Evolutionary conservation across 2,888 invertebrate genomes (phyloP), one percentile per base, ranked within the genome.

Genomic region (Chrysopilus asiliformis): DNA sequence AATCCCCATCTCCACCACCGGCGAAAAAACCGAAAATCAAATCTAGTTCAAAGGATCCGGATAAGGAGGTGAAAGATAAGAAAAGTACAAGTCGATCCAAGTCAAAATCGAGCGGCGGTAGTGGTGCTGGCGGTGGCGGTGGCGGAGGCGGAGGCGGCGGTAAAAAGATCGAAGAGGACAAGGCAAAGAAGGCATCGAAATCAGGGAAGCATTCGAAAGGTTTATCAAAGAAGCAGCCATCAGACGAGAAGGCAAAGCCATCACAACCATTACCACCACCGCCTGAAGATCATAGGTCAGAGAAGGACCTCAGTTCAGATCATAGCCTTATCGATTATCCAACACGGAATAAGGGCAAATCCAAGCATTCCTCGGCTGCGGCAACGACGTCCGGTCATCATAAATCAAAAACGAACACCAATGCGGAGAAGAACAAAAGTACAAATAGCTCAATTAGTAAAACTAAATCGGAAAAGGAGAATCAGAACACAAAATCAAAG

Each of bases 391-490:
- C 9, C 19, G 10, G 13, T 16, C 12, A 20, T n/a, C 33, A 18
- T 35, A 38, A 34, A 39, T 16, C 34, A 34, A 34, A 4, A 10
- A 29, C 4, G 12, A 10, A 2, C n/a, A 10, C 9, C 12, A 31
- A n/a, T 10, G 26, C 12, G 14, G 14, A 26, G 26, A 26, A 10
- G 10, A 26, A 26, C 14, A 24, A 12, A 9, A 3, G 12, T 3
- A 12, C 13, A 27, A 20, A 7, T 64, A 63, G 49, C 64, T n/a
- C n/a, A n/a, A n/a, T n/a, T n/a, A 62, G 43, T 58, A 58, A 43
- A 61, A 62, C 47, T 65, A 66, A 46, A 66, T 60, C 43, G 64
- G 67, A 17, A 61, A 66, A 9, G 69, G 67, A 40, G 68, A 67
- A 48, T 64, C 64, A 4, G 70, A 67, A 51, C 59, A 58, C 36